Evolutionary conservation across 2,797 vertebrate genomes (phyloP), one percentile per base, ranked within the genome.

Genomic region (Aldrovandia affinis): DNA sequence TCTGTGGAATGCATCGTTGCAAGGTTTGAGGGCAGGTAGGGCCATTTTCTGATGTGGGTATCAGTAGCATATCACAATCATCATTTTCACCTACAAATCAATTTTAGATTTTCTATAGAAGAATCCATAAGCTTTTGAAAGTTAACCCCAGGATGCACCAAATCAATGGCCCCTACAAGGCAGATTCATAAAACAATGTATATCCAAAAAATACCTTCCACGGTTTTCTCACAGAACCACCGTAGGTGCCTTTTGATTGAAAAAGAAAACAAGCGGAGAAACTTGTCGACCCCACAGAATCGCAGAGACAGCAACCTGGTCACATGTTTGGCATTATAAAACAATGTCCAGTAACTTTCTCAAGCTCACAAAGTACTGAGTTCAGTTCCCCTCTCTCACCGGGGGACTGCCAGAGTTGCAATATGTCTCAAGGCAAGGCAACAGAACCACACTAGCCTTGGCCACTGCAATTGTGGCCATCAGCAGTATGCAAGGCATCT

Each of bases 321-420:
- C 73, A 78, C 77, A 28, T 30, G 77, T 30, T 42, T 50, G 47
- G 22, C 77, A 42, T 52, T 78, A 52, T 78, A 52, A 52, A 78
- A 78, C 77, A 78, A 78, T 8, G 44, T 15, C 52, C 25, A 52
- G 25, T 22, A 42, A 75, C 70, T 75, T 44, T 15, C 5, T 30
- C 25, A 28, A 30, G 28, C 61, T 65, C 18, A 39, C 20, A 28
- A 22, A 78, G 77, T 52, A 28, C 77, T 52, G 77, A 78, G 47
- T 50, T 54, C 78, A 52, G 15, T 0, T 52, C 42, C 20, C 65
- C 28, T n/a, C 33, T 36, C 5, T 73, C 15, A 73, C 33, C 33
- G n/a, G 14, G 15, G 33, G 3, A 20, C 22, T 73, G 36, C 33
- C 22, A 73, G 33, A 39, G 18, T 22, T 36, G 36, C 7, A 73